Evolutionary conservation across 2,797 vertebrate species (phyloP), one percentile per base, ranked within the genome.

Genomic region (Sebastolobus alascanus): DNA sequence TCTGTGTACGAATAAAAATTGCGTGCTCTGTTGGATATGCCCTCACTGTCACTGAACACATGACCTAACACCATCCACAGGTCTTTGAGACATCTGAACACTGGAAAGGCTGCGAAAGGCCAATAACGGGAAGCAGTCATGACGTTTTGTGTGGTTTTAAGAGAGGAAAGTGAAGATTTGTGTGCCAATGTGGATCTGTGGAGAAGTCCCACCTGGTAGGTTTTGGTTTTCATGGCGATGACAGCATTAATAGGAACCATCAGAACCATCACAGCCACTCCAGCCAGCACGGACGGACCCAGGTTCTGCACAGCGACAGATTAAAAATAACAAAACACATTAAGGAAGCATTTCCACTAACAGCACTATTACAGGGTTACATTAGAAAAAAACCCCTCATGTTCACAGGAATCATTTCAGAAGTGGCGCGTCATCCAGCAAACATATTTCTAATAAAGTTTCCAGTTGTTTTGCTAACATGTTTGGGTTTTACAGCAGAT

Each of bases 151-250:
- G 18, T 40, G 11, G 20, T 22, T 73, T 33, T 6, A 58, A 46
- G 38, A 54, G 20, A 63, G 33, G 18, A 27, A n/a, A 55, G 5
- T 27, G 4, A 52, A 43, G 25, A 8, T n/a, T 9, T 6, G 6
- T 55, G 35, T 18, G 31, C 66, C 46, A 46, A 4, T 27, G 22
- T 50, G 46, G 55, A 22, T 59, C 4, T 55, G 64, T 37, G 54
- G 8, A 16, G 22, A 38, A 20, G n/a, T 37, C 89, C 60, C 83
- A 99, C 98, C 97, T 99, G 98, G 68, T 98, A 98, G 9, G 97
- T 95, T 96, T 98, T 99, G 35, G 97, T 99, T 92, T 99, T 99
- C 97, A 99, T 95, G 66, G 98, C 98, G 46, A 99, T 99, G 72
- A 99, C 96, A 0, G 96, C 98, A 0, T 99, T 99, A 72, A 99